phyloP scores from a whole-genome alignment of 2,888 invertebrate species.

The Litoditis marina region DNA sequence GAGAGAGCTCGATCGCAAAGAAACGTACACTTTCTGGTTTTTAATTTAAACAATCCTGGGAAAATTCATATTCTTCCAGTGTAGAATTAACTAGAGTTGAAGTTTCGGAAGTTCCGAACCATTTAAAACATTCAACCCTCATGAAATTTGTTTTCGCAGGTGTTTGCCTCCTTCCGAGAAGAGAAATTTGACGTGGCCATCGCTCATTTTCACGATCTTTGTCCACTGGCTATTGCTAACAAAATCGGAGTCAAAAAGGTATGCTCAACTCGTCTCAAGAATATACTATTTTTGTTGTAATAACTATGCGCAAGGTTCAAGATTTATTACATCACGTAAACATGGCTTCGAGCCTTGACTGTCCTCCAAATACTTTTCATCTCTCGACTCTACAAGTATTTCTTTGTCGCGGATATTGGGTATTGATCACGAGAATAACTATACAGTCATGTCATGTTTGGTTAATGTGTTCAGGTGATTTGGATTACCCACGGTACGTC shows the following conservation, averaged over 20 bases:
- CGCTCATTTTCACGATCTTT: conserved; percentile 59
- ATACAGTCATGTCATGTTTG: no score
- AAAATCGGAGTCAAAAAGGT: conserved; percentile 50
- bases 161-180: conserved; percentile 32
- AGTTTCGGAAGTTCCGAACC: neutral
- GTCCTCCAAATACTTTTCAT: neutral
- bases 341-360: no score
- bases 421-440: neutral
- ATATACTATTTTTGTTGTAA: no score
- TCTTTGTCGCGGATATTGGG: no score
- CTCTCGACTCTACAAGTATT: no score
- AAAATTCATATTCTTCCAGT: no score
- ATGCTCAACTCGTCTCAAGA: neutral
- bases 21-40: no score
- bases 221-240: conserved; percentile 56
- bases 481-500: conserved; percentile 60
- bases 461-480: conserved; percentile 44
- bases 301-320: no score
- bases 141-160: conserved; percentile 3
- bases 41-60: no score
- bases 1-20: no score
- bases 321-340: no score
- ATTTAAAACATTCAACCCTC: neutral
- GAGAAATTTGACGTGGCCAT: conserved; percentile 58
- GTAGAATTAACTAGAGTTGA: no score